Base-by-base conservation (phyloP, 2,888 invertebrate genomes). In the Erebia ligea region DNA sequence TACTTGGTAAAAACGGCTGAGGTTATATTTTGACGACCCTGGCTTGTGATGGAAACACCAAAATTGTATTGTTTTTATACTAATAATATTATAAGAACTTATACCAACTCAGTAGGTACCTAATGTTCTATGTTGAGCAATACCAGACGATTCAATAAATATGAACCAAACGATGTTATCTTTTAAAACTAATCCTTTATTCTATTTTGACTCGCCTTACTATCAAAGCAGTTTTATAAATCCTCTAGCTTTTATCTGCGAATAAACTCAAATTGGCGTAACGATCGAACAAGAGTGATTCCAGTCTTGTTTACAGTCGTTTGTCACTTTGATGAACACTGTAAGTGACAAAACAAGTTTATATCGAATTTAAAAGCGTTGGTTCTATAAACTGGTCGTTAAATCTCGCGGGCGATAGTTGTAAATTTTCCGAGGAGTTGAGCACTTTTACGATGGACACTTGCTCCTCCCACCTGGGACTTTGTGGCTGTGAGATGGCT, bases 361-460 rank as follows among this genome's bases (percentile, higher is more conserved):
- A 89, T 86, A 88, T 84, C 84, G 86, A 86, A 86, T 87, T 91
- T 90, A 85, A 90, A 90, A 88, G 88, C 86, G 83, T 81, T 79
- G 84, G 86, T 89, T 90, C 92, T 89, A 91, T 92, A 92, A 92
- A 92, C 90, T 88, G 89, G 74, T 89, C 89, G 91, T 93, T 91
- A 92, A 92, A 91, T 91, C 90, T 89, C 87, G 84, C 84, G 80
- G 83, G 84, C 85, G 88, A 88, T 90, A 88, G 91, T 89, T 90
- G 90, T 92, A 92, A 92, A 92, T 92, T 88, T 89, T 82, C 87
- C 82, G 83, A 84, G 83, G 86, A 86, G 86, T 84, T 80, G 83
- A 80, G 81, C 82, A 83, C 82, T 87, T 91, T 92, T 92, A 92
- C 91, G 91, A 90, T 84, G 88, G 87, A 84, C 86, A 79, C 79